These are phyloP conservation scores for Corydoras sp. DNA, from an alignment of 2,113 vertebrate species.

Conservation along the genomic window DNA sequence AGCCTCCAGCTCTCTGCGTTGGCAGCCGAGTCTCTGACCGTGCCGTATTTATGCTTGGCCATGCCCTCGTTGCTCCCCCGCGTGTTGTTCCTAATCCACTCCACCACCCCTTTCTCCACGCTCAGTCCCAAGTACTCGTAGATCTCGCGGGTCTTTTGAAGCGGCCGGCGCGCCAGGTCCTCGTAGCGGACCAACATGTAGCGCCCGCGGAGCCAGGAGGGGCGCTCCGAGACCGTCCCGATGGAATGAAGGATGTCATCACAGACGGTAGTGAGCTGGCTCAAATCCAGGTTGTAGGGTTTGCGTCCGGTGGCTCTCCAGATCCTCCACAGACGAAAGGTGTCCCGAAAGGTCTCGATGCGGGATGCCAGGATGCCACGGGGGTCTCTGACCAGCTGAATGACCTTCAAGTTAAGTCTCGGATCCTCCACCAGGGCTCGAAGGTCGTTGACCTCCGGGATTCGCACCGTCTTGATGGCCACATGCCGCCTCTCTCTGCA, in stretches of 20 bases:
- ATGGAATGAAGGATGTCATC: constrained; percentile 86
- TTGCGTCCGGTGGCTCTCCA: constrained; percentile 86
- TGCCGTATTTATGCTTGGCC: constrained; percentile 86
- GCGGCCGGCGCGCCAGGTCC: constrained; percentile 84
- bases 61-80: constrained; percentile 72
- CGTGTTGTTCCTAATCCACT: constrained; percentile 92
- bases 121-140: constrained; percentile 82
- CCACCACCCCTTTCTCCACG: constrained; percentile 74
- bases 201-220: constrained; percentile 80
- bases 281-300: constrained; percentile 84
- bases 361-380: constrained; percentile 85
- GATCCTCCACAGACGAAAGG: constrained; percentile 87
- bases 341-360: constrained; percentile 89
- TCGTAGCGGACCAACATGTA: constrained; percentile 93
- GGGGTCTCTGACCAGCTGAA: constrained; percentile 88
- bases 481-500: constrained; percentile 79
- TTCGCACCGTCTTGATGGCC: constrained; percentile 87
- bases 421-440: constrained; percentile 84
- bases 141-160: constrained; percentile 85
- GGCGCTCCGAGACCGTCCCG: constrained; percentile 74
- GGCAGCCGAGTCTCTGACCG: constrained; percentile 83
- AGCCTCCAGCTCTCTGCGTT: constrained; percentile 90
- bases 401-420: constrained; percentile 83
- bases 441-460: constrained; percentile 81
- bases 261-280: constrained; percentile 82